These are phyloP conservation scores for Euleptes europaea DNA, from an alignment of 2,113 vertebrate genomes.

Conservation along the genomic window DNA sequence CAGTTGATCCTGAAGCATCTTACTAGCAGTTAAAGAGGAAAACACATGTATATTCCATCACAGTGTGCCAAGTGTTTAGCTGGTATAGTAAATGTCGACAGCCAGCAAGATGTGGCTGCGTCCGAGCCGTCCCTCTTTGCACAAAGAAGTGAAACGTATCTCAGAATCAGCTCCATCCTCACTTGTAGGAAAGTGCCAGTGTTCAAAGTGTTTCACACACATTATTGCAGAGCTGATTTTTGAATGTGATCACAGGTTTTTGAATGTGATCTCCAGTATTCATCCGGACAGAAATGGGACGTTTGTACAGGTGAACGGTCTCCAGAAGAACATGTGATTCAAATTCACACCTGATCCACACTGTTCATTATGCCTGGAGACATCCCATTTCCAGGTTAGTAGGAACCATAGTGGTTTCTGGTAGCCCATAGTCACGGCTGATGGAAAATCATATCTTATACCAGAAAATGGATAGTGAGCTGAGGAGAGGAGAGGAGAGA, in stretches of 20 bases:
- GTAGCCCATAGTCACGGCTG: background rate
- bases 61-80: background rate
- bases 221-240: background rate
- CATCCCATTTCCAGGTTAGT: too few relatives aligned
- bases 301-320: background rate
- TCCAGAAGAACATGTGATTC: background rate
- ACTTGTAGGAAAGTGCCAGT: background rate
- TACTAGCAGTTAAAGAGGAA: slow-evolving; percentile 43
- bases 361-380: too few relatives aligned
- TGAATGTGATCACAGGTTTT: too few relatives aligned
- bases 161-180: too few relatives aligned
- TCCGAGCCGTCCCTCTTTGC: background rate
- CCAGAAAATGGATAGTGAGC: background rate
- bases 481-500: background rate
- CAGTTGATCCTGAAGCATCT: slow-evolving; percentile 51
- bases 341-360: too few relatives aligned
- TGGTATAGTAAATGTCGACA: background rate
- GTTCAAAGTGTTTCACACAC: background rate
- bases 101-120: background rate
- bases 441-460: background rate
- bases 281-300: background rate
- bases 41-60: slow-evolving; percentile 2
- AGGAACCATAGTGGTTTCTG: background rate
- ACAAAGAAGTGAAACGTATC: background rate
- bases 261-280: background rate